phyloP scores from a whole-genome alignment of 2,797 vertebrate genomes.

The Hyperoplus immaculatus region DNA sequence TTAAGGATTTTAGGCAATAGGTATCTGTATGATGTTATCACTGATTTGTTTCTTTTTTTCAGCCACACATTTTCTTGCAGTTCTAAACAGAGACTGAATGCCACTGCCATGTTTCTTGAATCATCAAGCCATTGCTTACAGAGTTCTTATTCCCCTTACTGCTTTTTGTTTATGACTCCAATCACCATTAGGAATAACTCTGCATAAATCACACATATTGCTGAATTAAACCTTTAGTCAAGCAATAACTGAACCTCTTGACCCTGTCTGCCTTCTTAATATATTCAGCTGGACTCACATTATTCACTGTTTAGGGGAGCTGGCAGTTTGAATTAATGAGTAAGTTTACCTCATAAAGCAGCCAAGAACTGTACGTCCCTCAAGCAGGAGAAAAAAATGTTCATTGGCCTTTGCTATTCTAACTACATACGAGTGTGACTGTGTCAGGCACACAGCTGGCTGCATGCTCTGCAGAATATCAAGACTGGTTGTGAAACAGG shows the following conservation, averaged over 20 bases:
- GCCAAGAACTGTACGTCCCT: background rate
- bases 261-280: slow-evolving; percentile 27
- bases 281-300: slow-evolving; percentile 25
- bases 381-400: background rate
- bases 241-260: slow-evolving; percentile 33
- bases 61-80: background rate
- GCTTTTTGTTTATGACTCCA: background rate
- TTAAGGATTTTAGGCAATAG: background rate
- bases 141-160: background rate
- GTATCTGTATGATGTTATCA: background rate
- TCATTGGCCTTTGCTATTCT: background rate
- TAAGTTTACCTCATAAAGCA: slow-evolving; percentile 7
- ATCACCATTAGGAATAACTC: slow-evolving; percentile 2
- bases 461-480: slow-evolving; percentile 6
- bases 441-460: background rate
- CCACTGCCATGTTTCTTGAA: slow-evolving; percentile 13
- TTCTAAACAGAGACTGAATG: background rate
- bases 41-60: background rate
- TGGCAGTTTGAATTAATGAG: slow-evolving; percentile 29
- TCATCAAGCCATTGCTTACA: slow-evolving; percentile 14
- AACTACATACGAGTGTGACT: background rate
- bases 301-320: slow-evolving; percentile 35
- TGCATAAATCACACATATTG: slow-evolving; percentile 21
- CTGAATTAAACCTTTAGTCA: slow-evolving; percentile 30
- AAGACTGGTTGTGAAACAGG: background rate